Evolutionary conservation across 1,140 invertebrate species (phyloP), one percentile per base, ranked within the genome.

Genomic region (Stegodyphus mimosarum): DNA sequence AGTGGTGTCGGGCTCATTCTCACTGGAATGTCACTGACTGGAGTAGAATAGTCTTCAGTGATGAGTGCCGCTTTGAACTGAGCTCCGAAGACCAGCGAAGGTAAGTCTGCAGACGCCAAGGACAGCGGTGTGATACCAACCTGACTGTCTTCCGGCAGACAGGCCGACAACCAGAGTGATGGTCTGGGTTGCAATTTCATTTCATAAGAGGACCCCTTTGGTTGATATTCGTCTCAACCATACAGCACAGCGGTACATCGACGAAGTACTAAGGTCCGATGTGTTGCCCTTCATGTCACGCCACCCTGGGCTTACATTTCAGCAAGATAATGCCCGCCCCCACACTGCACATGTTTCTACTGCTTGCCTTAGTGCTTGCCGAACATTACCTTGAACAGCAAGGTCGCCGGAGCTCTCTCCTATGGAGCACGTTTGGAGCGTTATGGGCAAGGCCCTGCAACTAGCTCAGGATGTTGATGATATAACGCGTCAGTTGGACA

Each of bases 341-440:
- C 72, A 74, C 33, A 74, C 72, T 15, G 50, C 33, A 60, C 17
- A 15, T 53, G 15, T 74, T 53, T 74, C 50, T 74, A 74, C 72
- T 74, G 72, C n/a, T 74, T 74, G 72, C 33, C 18, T 74, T 74
- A 7, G 72, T 74, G 72, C 72, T 53, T 74, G 72, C 72, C 72
- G 49, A 74, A 74, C 7, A 48, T 18, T 74, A n/a, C 72, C 72
- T 50, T 74, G 72, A 18, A 7, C 72, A 6, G 72, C 72, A n/a
- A 7, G 33, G 72, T 48, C 72, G 18, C 7, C 7, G 33, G 7
- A 67, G 15, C 66, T 67, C n/a, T 67, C 66, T 6, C 7, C 66
- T 33, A 67, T 67, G n/a, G n/a, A n/a, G n/a, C n/a, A n/a, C n/a
- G n/a, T n/a, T n/a, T n/a, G n/a, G n/a, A n/a, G n/a, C n/a, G n/a